Base-by-base conservation (phyloP, 2,888 invertebrate genomes). In the Coleophora flavipennella region DNA sequence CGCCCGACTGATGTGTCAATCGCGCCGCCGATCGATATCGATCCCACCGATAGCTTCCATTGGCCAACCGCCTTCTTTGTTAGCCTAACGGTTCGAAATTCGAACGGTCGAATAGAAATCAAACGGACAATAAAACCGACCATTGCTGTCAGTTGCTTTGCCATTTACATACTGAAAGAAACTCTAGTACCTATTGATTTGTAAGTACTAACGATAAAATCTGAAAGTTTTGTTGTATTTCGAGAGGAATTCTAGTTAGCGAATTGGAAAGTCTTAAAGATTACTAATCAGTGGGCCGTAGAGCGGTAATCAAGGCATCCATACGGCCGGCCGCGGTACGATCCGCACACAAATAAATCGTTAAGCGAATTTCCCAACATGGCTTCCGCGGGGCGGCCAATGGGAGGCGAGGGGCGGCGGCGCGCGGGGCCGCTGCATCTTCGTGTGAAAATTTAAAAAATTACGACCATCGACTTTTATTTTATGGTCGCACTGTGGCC, bases 1-100 rank as follows among this genome's bases (percentile, higher is more conserved):
- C 58, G 61, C 68, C n/a, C 64, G 65, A 71, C 67, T 77, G 83
- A 84, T 78, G 80, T 83, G 81, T 84, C 84, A 83, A 81, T 84
- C 80, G 60, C 48, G 61, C 53, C 65, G 62, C 41, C 59, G 53
- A 57, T 58, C 68, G 78, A 76, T 78, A 68, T 59, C 67, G 77
- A 79, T 80, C 77, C 58, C 28, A 48, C 51, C 65, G 62, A 68
- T 72, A 68, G 75, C 78, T 78, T 57, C 79, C 73, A 80, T 83
- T 80, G 79, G 76, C 70, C 67, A 78, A 78, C 72, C 71, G 67
- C 61, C 64, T 61, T 74, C 77, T 79, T 81, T 81, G 80, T 81
- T 79, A 74, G 73, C 70, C 64, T 74, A 76, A 79, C 74, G 72
- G 73, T 69, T 67, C 72, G 70, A 75, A 73, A 72, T 62, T 67